phyloP scores from a whole-genome alignment of 2,888 invertebrate genomes.

The Girardia tigrina region DNA sequence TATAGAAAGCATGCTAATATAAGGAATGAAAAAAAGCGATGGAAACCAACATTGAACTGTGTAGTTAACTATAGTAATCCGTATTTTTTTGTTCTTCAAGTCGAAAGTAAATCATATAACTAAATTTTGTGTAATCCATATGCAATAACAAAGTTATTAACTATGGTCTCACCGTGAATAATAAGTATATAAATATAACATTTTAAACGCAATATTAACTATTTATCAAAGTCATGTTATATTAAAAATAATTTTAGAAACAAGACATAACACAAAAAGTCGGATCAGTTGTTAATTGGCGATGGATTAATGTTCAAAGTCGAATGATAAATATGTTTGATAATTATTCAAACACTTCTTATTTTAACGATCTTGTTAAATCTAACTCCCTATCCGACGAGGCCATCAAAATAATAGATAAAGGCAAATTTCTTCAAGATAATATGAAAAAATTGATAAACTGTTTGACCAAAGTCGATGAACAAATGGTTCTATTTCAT shows the following conservation, averaged over 20 bases:
- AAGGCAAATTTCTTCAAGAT: background rate
- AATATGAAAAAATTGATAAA: background rate
- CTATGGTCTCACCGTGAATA: too few relatives aligned
- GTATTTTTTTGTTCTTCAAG: too few relatives aligned
- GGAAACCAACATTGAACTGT: too few relatives aligned
- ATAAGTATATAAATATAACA: too few relatives aligned
- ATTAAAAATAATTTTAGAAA: background rate
- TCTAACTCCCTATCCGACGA: background rate
- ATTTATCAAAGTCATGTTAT: background rate
- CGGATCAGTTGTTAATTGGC: background rate
- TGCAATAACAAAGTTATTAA: too few relatives aligned
- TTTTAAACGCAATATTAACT: background rate
- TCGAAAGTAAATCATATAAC: too few relatives aligned
- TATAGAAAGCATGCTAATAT: too few relatives aligned
- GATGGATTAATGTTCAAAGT: conserved; percentile 8
- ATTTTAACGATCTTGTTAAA: background rate
- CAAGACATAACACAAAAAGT: background rate
- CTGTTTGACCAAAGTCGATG: background rate
- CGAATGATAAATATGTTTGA: background rate
- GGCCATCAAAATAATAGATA: background rate
- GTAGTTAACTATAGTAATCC: too few relatives aligned
- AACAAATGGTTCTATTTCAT: background rate
- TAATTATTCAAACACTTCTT: background rate
- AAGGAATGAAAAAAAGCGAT: too few relatives aligned
- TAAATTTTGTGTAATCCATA: too few relatives aligned